Conservation (phyloP, 2,797 vertebrate species). For the Pseudotriccus pelzelni region DNA sequence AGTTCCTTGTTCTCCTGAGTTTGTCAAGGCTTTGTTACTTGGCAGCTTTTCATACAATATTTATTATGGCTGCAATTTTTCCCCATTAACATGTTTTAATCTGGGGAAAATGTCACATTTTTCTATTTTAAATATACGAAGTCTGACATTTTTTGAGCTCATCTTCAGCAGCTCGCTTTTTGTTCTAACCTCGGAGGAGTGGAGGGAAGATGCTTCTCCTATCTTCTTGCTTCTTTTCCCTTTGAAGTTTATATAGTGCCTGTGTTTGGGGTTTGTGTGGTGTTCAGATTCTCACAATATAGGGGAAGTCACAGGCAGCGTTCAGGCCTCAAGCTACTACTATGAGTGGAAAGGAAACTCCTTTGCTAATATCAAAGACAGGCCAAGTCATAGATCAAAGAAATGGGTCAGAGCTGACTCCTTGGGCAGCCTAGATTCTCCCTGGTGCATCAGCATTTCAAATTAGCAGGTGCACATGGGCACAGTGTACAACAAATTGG, state of each 20-base stretch:
- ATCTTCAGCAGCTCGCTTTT: conserved; percentile 8
- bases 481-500: not conserved
- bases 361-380: conserved; percentile 36
- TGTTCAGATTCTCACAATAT: not conserved
- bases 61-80: conserved; percentile 67
- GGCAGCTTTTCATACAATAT: conserved; percentile 70
- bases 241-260: conserved; percentile 34
- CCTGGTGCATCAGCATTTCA: conserved; percentile 62
- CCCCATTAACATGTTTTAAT: conserved; percentile 65
- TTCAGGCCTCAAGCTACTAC: conserved; percentile 33
- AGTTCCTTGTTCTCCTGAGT: conserved; percentile 60
- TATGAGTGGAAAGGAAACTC: conserved; percentile 25
- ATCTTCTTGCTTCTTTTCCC: not conserved
- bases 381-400: conserved; percentile 62
- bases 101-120: conserved; percentile 58
- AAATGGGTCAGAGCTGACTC: conserved; percentile 60
- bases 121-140: conserved; percentile 50
- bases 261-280: conserved; percentile 10
- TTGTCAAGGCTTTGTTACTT: conserved; percentile 66
- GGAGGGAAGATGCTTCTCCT: conserved; percentile 14
- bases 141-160: conserved; percentile 54
- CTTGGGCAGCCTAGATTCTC: conserved; percentile 37
- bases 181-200: conserved; percentile 46
- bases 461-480: conserved; percentile 50
- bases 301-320: conserved; percentile 16